Evolutionary conservation across 2,888 invertebrate species (phyloP).

Genomic region (Drosophila incognita): DNA sequence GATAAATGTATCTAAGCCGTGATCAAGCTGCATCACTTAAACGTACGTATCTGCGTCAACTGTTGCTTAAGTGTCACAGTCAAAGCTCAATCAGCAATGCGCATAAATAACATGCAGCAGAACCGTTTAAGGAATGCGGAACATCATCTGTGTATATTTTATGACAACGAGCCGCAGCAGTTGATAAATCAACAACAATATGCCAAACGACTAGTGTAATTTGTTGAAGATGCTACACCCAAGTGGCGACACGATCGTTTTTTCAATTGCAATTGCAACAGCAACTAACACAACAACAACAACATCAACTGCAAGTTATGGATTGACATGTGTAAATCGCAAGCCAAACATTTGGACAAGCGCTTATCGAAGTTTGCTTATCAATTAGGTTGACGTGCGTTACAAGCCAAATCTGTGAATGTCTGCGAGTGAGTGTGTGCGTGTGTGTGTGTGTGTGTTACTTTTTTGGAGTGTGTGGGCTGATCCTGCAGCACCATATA

Average conservation of each 20-base stretch:
- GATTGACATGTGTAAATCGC: conserved; percentile 76
- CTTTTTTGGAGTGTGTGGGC: conserved; percentile 33
- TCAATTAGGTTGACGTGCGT: conserved; percentile 59
- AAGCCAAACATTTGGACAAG: conserved; percentile 76
- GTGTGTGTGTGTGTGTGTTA: not conserved
- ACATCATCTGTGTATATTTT: conserved; percentile 34
- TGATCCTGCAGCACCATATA: conserved; percentile 53
- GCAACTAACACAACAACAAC: conserved; percentile 4
- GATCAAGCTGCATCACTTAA: conserved; percentile 25
- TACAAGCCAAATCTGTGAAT: conserved; percentile 37
- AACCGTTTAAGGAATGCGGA: conserved; percentile 64
- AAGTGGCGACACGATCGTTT: not conserved
- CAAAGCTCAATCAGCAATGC: conserved; percentile 62
- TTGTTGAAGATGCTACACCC: conserved; percentile 3
- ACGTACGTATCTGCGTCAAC: conserved; percentile 17
- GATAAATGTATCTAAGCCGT: conserved; percentile 23
- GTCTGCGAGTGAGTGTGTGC: not conserved
- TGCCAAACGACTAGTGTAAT: conserved; percentile 9
- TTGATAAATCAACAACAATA: conserved; percentile 36
- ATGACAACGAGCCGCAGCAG: conserved; percentile 18
- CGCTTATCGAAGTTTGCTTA: conserved; percentile 68
- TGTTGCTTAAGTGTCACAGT: conserved; percentile 41
- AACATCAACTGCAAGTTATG: conserved; percentile 32
- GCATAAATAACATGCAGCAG: conserved; percentile 50
- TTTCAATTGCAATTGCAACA: conserved; percentile 6